phyloP scores from a whole-genome alignment of 2,113 vertebrate species.

The Caloenas nicobarica region DNA sequence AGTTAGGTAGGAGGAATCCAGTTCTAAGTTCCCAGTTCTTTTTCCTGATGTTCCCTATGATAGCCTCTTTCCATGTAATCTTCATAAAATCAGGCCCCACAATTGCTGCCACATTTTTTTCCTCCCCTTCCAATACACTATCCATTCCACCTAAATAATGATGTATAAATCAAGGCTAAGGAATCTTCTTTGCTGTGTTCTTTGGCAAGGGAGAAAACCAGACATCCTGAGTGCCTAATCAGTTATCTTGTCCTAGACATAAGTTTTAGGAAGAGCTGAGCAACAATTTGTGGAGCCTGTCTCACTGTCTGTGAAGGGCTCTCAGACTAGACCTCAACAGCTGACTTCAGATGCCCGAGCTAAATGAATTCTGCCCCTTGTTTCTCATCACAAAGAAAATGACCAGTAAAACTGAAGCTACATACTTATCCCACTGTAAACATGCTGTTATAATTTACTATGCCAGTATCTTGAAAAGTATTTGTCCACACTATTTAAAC shows the following conservation, averaged over 20 bases:
- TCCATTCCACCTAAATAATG: background rate
- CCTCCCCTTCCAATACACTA: background rate
- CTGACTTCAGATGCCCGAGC: background rate
- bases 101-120: background rate
- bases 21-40: background rate
- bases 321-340: background rate
- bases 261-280: background rate
- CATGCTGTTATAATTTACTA: background rate
- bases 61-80: background rate
- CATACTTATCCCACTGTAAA: background rate
- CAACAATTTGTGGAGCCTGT: background rate
- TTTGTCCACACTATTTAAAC: background rate
- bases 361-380: background rate
- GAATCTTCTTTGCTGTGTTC: background rate
- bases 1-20: background rate
- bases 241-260: background rate
- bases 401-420: background rate
- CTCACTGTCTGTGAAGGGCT: background rate
- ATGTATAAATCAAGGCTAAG: background rate
- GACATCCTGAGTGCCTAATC: background rate
- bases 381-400: background rate
- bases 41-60: background rate
- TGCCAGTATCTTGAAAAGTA: background rate
- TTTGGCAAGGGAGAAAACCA: background rate
- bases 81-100: background rate